These are phyloP conservation scores for Platycheirus rosarum DNA, from an alignment of 2,888 invertebrate species.

Conservation along the genomic window DNA sequence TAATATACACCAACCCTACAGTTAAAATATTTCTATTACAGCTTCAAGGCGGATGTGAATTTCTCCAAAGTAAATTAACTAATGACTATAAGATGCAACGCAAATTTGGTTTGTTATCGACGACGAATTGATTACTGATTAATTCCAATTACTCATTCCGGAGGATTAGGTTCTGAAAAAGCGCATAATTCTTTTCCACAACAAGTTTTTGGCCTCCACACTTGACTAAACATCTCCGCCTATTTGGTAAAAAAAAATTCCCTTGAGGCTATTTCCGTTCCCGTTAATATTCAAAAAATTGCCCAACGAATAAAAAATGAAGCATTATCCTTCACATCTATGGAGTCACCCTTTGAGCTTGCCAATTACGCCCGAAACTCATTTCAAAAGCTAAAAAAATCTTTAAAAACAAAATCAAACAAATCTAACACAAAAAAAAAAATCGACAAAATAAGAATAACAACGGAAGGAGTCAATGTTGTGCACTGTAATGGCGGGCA, in stretches of 20 bases:
- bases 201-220: not conserved
- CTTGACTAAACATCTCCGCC: constrained; percentile 18
- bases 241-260: not conserved
- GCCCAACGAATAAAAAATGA: not conserved
- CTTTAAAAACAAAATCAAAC: constrained; percentile 6
- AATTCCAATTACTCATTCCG: constrained; percentile 9
- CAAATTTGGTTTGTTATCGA: too few relatives aligned
- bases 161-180: not conserved
- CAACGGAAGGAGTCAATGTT: constrained; percentile 15
- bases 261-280: not conserved
- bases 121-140: too few relatives aligned
- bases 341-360: constrained; percentile 27
- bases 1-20: too few relatives aligned
- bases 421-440: constrained; percentile 18
- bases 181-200: not conserved
- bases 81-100: too few relatives aligned
- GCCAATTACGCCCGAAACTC: constrained; percentile 26
- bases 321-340: constrained; percentile 6
- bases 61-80: too few relatives aligned
- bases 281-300: constrained; percentile 3
- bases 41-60: too few relatives aligned
- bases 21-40: too few relatives aligned
- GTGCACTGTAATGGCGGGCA: constrained; percentile 25
- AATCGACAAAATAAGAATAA: not conserved
- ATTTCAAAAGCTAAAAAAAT: constrained; percentile 13